These are phyloP conservation scores for Cricetomys ansorgei DNA, from an alignment of 2,113 vertebrate genomes.

Conservation along the genomic window DNA sequence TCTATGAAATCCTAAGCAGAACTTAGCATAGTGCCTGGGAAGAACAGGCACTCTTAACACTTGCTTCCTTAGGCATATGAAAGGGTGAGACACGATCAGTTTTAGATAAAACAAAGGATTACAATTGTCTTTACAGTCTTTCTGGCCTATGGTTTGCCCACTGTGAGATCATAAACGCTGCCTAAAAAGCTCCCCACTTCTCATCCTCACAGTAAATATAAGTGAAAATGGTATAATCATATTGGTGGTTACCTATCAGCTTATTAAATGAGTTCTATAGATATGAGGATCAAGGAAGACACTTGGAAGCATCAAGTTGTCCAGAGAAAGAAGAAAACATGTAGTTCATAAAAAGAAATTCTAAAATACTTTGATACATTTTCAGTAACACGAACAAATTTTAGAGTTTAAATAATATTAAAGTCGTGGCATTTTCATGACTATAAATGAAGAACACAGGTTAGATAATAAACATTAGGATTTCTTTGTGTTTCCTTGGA, in stretches of 20 bases:
- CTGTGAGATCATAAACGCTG: background rate
- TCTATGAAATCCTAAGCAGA: background rate
- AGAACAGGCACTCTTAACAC: background rate
- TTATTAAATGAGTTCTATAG: background rate
- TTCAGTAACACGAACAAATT: background rate
- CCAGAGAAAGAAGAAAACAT: background rate
- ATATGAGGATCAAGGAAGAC: constrained; percentile 2
- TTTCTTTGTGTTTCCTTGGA: constrained; percentile 11
- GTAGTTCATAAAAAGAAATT: constrained; percentile 2
- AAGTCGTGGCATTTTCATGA: background rate
- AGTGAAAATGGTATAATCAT: background rate
- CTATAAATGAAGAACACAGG: constrained; percentile 1
- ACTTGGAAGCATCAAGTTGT: background rate
- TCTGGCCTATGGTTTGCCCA: background rate
- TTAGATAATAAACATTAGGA: constrained; percentile 55
- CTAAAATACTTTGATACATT: constrained; percentile 18
- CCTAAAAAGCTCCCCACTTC: background rate
- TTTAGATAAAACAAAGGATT: background rate
- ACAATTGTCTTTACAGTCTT: background rate
- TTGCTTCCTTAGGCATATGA: background rate
- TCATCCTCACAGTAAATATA: background rate
- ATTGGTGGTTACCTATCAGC: background rate
- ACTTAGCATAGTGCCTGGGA: background rate
- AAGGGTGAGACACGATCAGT: background rate
- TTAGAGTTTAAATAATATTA: constrained; percentile 50